Conservation (phyloP, 2,113 vertebrate species). For the Cebus imitator region DNA sequence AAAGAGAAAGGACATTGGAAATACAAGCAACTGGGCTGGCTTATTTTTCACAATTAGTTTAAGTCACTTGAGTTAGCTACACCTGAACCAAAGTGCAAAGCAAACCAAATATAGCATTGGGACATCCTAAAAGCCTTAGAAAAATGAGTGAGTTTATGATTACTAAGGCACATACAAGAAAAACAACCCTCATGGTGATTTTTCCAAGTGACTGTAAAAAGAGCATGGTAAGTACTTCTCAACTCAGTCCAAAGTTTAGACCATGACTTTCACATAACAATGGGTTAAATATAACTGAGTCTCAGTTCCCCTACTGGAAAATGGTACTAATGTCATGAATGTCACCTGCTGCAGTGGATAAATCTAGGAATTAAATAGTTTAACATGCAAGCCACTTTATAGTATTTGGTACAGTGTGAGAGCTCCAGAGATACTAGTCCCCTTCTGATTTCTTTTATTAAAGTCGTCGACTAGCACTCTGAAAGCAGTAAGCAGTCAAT, state of each 20-base stretch:
- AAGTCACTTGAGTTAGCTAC: not conserved
- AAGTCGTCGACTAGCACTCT: not conserved
- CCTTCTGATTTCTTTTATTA: not conserved
- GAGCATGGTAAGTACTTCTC: not conserved
- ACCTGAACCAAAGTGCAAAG: not conserved
- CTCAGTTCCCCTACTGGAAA: not conserved
- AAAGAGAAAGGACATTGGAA: slow-evolving; percentile 1
- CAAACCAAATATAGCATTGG: not conserved
- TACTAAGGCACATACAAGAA: not conserved
- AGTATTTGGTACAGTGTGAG: not conserved
- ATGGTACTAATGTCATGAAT: not conserved
- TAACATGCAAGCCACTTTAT: not conserved
- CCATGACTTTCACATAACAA: not conserved
- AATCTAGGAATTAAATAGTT: not conserved
- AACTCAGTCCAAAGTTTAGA: not conserved
- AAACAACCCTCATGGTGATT: not conserved
- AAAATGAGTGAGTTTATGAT: not conserved
- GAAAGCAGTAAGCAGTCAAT: too few relatives aligned
- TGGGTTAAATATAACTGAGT: too few relatives aligned
- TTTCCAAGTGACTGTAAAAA: not conserved
- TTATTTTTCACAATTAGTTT: not conserved
- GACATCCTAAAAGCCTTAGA: not conserved
- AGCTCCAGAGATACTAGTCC: not conserved
- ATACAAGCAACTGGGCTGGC: not conserved
- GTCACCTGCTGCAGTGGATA: not conserved